Conservation (phyloP, 2,113 vertebrate species). For the Rhinolophus ferrumequinum region DNA sequence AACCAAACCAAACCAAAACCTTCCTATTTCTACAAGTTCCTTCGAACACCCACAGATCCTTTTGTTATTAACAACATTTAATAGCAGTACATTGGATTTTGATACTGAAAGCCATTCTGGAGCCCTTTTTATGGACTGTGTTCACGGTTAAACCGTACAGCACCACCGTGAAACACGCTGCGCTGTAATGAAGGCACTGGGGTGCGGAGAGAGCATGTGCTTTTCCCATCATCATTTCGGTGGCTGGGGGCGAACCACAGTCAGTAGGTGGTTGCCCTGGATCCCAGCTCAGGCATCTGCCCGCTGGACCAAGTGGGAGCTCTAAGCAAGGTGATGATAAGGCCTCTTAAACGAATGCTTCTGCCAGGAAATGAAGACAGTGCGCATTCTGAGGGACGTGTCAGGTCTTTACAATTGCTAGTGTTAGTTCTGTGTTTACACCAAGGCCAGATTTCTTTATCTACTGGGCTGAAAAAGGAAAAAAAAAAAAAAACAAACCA, state of each 20-base stretch:
- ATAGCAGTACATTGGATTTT: not conserved
- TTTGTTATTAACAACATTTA: constrained; percentile 26
- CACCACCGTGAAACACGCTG: not conserved
- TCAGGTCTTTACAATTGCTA: too few species aligned
- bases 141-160: not conserved
- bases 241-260: not conserved
- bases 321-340: not conserved
- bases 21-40: constrained; percentile 24
- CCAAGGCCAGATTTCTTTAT: not conserved
- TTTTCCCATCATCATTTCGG: rapidly evolving
- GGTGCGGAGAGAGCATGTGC: not conserved
- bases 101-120: not conserved
- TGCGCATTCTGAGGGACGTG: not conserved
- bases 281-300: not conserved
- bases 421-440: not conserved
- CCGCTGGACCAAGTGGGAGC: not conserved
- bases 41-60: constrained; percentile 43
- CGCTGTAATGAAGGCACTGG: not conserved
- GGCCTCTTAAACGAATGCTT: not conserved
- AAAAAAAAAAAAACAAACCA: not conserved
- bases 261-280: not conserved
- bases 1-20: not conserved
- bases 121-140: not conserved
- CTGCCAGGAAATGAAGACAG: not conserved
- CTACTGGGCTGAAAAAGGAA: not conserved